These are phyloP conservation scores for Sebastes hubbsi DNA, from an alignment of 2,797 vertebrate genomes.

Conservation along the genomic window DNA sequence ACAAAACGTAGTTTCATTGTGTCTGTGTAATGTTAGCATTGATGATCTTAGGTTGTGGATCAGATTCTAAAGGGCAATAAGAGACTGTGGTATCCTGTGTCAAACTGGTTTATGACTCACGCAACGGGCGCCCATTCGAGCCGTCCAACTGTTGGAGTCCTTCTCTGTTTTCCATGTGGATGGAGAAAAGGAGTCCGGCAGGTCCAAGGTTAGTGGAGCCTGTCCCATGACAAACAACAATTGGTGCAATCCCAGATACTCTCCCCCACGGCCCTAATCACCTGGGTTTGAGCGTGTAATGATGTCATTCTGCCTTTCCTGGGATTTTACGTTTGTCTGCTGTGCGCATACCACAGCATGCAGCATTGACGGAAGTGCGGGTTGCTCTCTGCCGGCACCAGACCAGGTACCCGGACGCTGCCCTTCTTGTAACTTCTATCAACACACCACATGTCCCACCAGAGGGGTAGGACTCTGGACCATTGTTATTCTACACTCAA, in stretches of 20 bases:
- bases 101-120: neutral
- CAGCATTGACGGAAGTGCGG: neutral
- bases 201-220: neutral
- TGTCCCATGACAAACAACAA: neutral
- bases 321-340: neutral
- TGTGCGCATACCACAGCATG: neutral
- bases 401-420: neutral
- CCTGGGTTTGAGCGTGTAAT: neutral
- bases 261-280: accelerated
- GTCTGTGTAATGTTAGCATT: neutral
- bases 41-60: neutral
- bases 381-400: neutral
- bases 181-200: neutral
- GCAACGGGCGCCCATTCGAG: accelerated
- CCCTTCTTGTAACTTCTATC: neutral
- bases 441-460: neutral
- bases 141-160: neutral
- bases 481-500: neutral
- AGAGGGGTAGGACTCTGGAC: too few species aligned
- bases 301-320: neutral
- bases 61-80: accelerated
- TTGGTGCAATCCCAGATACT: neutral
- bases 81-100: too few species aligned
- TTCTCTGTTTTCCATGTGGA: neutral
- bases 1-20: neutral